Evolutionary conservation across 2,113 vertebrate genomes (phyloP).

Genomic region (Tachysurus fulvidraco): DNA sequence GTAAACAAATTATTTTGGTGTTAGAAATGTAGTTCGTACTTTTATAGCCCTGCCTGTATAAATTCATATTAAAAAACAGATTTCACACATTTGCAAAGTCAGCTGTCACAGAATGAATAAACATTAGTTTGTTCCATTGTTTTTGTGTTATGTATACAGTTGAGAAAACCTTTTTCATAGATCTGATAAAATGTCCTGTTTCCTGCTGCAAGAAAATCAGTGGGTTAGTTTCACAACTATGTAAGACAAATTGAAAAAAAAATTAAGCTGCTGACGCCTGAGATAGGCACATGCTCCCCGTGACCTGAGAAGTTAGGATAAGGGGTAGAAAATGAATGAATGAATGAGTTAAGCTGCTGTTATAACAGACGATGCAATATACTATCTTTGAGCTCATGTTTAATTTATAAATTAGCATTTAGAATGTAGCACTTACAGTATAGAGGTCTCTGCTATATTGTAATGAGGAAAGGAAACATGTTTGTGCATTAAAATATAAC

Average conservation of each 20-base stretch:
- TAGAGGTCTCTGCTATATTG: too few relatives aligned
- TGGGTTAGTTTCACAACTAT: not conserved
- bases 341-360: too few relatives aligned
- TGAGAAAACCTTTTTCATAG: not conserved
- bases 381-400: too few relatives aligned
- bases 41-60: not conserved
- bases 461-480: too few relatives aligned
- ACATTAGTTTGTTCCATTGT: not conserved
- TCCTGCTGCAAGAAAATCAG: not conserved
- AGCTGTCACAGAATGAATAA: not conserved
- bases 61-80: not conserved
- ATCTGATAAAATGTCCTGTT: not conserved
- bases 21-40: not conserved
- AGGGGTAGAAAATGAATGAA: too few relatives aligned
- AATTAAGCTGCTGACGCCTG: too few relatives aligned
- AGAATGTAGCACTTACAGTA: too few relatives aligned
- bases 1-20: not conserved
- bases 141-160: not conserved
- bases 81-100: slow-evolving; percentile 34
- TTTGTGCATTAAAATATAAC: not conserved
- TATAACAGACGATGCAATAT: too few relatives aligned
- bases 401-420: too few relatives aligned
- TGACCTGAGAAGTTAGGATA: too few relatives aligned
- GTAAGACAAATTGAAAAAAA: not conserved
- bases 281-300: too few relatives aligned